Evolutionary conservation across 1,140 invertebrate species (phyloP).

Genomic region (Anadara kagoshimensis): DNA sequence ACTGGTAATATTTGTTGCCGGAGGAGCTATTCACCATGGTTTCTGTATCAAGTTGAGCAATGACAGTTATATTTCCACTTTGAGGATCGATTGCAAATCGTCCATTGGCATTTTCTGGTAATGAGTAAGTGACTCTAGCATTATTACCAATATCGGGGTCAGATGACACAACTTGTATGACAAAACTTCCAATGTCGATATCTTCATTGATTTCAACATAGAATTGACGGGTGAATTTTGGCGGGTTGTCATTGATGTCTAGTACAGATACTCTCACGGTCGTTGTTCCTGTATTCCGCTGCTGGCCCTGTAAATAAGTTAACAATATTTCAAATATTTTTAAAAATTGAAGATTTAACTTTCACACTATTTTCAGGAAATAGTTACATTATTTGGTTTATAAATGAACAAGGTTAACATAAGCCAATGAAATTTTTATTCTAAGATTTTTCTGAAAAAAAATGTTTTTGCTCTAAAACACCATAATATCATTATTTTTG

Average conservation of each 20-base stretch:
- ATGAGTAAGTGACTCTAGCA: conserved; percentile 87
- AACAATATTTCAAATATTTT: not conserved
- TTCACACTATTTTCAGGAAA: not conserved
- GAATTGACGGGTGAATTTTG: conserved; percentile 92
- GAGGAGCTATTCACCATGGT: conserved; percentile 84
- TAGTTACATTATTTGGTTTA: not conserved
- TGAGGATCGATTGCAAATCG: conserved; percentile 92
- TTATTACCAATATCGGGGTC: conserved; percentile 90
- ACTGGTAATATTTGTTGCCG: conserved; percentile 66
- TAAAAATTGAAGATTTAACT: not conserved
- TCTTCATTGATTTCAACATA: conserved; percentile 97
- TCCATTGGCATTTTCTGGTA: conserved; percentile 80
- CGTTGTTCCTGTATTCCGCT: conserved; percentile 82
- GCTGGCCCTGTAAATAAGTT: conserved; percentile 51
- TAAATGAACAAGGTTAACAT: not conserved
- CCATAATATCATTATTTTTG: no score
- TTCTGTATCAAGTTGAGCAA: conserved; percentile 89
- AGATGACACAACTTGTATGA: conserved; percentile 86
- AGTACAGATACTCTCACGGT: conserved; percentile 88
- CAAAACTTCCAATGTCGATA: conserved; percentile 91
- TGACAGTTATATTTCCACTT: conserved; percentile 93
- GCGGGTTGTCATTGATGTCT: conserved; percentile 97
- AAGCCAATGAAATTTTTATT: no score
- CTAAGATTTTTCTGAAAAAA: no score
- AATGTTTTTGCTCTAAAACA: no score